A percentile compares a stretch with the other conserved stretches of the same genome.
These are phyloP conservation scores for Eurosta solidaginis DNA, from an alignment of 1,140 invertebrate genomes.

Conservation along the genomic window DNA sequence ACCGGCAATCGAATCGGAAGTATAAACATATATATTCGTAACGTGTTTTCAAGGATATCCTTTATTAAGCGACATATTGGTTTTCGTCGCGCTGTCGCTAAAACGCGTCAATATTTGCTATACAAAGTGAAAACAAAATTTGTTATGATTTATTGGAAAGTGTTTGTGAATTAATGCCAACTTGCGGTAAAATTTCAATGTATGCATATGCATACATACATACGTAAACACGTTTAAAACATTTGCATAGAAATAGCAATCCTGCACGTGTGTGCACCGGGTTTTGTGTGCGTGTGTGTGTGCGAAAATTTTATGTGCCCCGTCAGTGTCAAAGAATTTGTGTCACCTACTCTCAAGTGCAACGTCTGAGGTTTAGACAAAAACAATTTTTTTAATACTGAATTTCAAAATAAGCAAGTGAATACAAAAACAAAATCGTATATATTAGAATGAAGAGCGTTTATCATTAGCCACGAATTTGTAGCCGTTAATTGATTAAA, in stretches of 20 bases:
- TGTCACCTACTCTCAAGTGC: background rate
- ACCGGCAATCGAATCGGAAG: background rate
- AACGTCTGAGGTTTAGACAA: background rate
- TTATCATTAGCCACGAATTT: background rate
- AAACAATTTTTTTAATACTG: no score
- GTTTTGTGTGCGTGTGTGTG: background rate
- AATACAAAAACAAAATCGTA: background rate
- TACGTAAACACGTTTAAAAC: background rate
- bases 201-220: background rate
- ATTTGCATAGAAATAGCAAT: no score
- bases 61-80: background rate
- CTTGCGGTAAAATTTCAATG: background rate
- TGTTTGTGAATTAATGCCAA: background rate
- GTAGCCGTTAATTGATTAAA: background rate
- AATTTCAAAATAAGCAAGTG: background rate
- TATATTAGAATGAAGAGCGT: background rate
- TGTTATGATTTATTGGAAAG: no score
- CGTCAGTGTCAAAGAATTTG: slow-evolving; percentile 12
- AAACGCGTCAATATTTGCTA: background rate
- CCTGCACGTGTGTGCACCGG: background rate
- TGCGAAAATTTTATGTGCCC: background rate
- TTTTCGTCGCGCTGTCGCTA: background rate
- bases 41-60: slow-evolving; percentile 9
- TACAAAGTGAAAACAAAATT: background rate
- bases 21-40: no score